Percentiles rank a stretch among this genome's conserved stretches.
Evolutionary conservation across 1,140 invertebrate species (phyloP).

Genomic region (Aricia agestis): DNA sequence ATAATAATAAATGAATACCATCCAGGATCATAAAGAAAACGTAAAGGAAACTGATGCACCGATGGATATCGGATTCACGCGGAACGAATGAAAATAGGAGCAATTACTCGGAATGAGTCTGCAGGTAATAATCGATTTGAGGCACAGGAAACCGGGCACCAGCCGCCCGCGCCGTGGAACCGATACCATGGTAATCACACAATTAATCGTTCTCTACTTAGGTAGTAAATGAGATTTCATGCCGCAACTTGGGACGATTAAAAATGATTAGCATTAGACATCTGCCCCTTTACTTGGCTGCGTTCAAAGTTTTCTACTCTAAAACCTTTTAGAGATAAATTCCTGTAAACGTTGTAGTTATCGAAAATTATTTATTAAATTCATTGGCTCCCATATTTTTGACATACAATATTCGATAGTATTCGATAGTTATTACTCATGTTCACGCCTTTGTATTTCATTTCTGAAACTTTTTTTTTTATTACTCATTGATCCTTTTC

Average conservation of each 20-base stretch:
- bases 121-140: slow-evolving; percentile 60
- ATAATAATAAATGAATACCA: background rate
- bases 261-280: slow-evolving; percentile 6
- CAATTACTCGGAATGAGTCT: slow-evolving; percentile 65
- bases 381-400: no score
- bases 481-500: no score
- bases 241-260: background rate
- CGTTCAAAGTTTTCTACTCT: background rate
- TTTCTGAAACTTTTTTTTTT: no score
- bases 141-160: slow-evolving; percentile 43
- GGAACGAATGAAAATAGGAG: slow-evolving; percentile 54
- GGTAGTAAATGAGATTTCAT: slow-evolving; percentile 45
- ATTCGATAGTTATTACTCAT: no score
- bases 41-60: background rate
- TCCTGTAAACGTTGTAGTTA: no score
- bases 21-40: background rate
- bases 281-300: background rate
- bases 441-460: no score
- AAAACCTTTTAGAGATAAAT: no score
- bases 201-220: slow-evolving; percentile 58
- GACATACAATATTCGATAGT: no score
- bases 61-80: slow-evolving; percentile 29
- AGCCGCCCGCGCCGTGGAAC: slow-evolving; percentile 54
- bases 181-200: slow-evolving; percentile 63
- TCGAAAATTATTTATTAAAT: no score